phyloP scores from a whole-genome alignment of 2,113 vertebrate genomes.

The Psammodynastes pulverulentus region DNA sequence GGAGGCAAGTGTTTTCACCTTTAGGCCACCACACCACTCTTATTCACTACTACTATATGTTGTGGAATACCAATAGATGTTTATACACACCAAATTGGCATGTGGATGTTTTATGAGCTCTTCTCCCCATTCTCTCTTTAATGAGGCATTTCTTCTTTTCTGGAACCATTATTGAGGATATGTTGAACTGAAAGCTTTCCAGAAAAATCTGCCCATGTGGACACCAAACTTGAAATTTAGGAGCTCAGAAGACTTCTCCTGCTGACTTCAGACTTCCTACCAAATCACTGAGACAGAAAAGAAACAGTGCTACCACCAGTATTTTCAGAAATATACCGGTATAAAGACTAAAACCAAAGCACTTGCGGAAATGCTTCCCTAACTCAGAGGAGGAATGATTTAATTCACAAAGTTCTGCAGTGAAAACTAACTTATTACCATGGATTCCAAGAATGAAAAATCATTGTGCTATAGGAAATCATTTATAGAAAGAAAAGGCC shows the following conservation, averaged over 20 bases:
- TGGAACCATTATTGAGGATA: not conserved
- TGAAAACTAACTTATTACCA: not conserved
- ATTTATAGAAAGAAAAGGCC: rapidly evolving
- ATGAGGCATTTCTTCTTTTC: not conserved
- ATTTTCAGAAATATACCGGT: not conserved
- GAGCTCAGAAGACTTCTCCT: not conserved
- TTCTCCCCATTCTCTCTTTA: not conserved
- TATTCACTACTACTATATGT: not conserved
- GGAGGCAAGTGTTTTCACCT: not conserved
- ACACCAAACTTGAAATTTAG: not conserved
- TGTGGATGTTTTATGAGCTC: not conserved
- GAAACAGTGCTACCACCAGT: not conserved
- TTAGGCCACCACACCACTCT: not conserved
- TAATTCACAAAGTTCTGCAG: not conserved
- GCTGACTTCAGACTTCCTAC: not conserved
- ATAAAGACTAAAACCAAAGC: not conserved
- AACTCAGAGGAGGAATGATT: not conserved
- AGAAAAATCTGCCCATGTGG: not conserved
- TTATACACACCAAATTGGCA: not conserved
- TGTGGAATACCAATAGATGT: not conserved
- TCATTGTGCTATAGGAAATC: not conserved
- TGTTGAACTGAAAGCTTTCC: not conserved
- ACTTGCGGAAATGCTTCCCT: not conserved
- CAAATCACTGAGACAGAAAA: not conserved
- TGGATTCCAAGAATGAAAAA: not conserved